A percentile compares a stretch with the other conserved stretches of the same genome.
Evolutionary conservation across 2,888 invertebrate genomes (phyloP).

Genomic region (Chrysolina oricalcia): DNA sequence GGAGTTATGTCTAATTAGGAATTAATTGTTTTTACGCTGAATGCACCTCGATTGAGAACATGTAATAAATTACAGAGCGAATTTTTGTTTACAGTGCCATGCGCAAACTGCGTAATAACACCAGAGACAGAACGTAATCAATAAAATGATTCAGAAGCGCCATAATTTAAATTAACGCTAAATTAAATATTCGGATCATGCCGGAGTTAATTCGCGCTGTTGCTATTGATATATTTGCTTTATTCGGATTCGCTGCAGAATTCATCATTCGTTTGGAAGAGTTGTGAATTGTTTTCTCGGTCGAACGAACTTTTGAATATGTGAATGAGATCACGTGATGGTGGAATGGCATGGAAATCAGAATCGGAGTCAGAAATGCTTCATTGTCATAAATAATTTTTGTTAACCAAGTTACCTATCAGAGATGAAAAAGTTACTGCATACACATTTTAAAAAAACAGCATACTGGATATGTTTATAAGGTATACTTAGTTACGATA

Average conservation of each 20-base stretch:
- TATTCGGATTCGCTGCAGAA: constrained; percentile 48
- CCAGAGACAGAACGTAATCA: constrained; percentile 59
- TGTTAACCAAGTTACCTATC: no score
- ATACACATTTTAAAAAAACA: no score
- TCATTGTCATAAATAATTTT: no score
- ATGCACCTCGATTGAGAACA: constrained; percentile 50
- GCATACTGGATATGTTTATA: no score
- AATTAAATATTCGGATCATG: constrained; percentile 66
- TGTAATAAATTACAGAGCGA: constrained; percentile 51
- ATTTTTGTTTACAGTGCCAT: constrained; percentile 57
- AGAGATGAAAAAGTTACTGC: no score
- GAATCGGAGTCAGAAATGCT: no score
- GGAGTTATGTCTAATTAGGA: constrained; percentile 51
- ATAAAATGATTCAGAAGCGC: constrained; percentile 63
- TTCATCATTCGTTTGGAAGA: constrained; percentile 39
- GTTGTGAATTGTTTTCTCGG: constrained; percentile 32
- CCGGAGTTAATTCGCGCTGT: constrained; percentile 61
- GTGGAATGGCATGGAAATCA: not conserved
- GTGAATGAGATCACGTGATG: not conserved
- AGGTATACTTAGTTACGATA: no score
- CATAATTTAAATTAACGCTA: constrained; percentile 68
- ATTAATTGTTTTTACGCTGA: constrained; percentile 52
- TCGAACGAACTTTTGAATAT: constrained; percentile 27
- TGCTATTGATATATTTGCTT: constrained; percentile 55
- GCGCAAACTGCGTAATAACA: constrained; percentile 55